phyloP scores from a whole-genome alignment of 2,113 vertebrate genomes.

The Aphyosemion australe region DNA sequence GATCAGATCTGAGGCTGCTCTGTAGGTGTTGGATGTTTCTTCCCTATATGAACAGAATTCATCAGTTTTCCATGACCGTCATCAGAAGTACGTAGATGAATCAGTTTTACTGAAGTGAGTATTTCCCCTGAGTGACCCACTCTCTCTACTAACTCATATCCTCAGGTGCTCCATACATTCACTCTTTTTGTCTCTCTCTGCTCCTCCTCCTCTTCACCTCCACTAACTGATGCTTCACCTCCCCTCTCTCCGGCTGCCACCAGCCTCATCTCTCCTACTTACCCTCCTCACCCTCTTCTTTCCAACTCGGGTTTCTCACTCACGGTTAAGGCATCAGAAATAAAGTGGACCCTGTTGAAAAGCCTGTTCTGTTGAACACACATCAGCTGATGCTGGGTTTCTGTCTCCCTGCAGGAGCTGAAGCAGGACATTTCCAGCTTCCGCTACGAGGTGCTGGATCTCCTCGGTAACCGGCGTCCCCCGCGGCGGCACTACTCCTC shows the following conservation, averaged over 20 bases:
- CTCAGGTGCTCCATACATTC: conserved; percentile 1
- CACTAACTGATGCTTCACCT: conserved; percentile 27
- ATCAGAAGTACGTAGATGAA: no score
- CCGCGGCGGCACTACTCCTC: conserved; percentile 89
- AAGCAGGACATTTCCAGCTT: conserved; percentile 99
- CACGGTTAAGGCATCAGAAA: not conserved
- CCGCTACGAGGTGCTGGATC: conserved; percentile 94
- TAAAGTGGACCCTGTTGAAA: no score
- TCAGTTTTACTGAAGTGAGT: not conserved
- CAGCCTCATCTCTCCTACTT: conserved; percentile 16
- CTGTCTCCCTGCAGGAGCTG: conserved; percentile 82
- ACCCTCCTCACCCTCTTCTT: conserved; percentile 21
- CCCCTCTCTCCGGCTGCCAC: conserved; percentile 13
- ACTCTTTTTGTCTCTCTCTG: conserved; percentile 1
- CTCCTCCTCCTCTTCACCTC: conserved; percentile 32
- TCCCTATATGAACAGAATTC: no score
- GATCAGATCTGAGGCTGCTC: no score
- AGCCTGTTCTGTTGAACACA: no score
- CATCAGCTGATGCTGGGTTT: not conserved
- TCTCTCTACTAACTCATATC: not conserved
- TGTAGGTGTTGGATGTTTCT: no score
- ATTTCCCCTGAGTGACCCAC: not conserved
- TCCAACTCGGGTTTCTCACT: not conserved
- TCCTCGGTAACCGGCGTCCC: conserved; percentile 92
- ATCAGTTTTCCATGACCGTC: no score